These are phyloP conservation scores for Parazoanthus swiftii DNA, from an alignment of 92 coral and sea anemone species.

Conservation along the genomic window DNA sequence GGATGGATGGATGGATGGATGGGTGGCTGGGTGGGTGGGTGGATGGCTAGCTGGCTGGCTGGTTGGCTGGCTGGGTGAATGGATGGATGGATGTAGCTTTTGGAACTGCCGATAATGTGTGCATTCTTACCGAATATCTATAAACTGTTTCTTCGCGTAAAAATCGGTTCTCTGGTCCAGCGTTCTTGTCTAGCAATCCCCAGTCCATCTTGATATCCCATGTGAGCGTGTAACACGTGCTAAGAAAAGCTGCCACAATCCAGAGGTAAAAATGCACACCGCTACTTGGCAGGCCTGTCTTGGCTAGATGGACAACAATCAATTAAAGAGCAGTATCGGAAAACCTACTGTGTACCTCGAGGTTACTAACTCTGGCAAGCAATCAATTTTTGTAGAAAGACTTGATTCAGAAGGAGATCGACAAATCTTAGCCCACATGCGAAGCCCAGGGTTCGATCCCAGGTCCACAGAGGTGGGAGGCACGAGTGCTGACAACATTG, in stretches of 20 bases:
- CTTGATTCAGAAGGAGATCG: too few species aligned
- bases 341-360: neutral
- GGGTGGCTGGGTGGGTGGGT: too few species aligned
- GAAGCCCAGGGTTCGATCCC: too few species aligned
- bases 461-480: too few species aligned
- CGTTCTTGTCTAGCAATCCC: constrained; percentile 89
- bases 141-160: constrained; percentile 94
- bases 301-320: constrained; percentile 50
- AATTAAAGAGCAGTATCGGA: neutral
- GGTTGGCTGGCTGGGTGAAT: too few species aligned
- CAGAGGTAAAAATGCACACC: constrained; percentile 85
- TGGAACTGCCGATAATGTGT: neutral
- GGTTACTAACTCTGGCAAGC: too few species aligned
- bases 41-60: too few species aligned
- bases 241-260: constrained; percentile 79
- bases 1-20: too few species aligned
- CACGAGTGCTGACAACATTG: too few species aligned
- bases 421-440: too few species aligned
- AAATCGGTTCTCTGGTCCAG: constrained; percentile 73
- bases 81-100: too few species aligned
- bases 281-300: constrained; percentile 61
- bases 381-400: too few species aligned
- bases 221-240: constrained; percentile 92
- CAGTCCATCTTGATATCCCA: constrained; percentile 99
- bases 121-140: constrained; percentile 70